Conservation (phyloP, 2,113 vertebrate species). For the Parotia lawesii region DNA sequence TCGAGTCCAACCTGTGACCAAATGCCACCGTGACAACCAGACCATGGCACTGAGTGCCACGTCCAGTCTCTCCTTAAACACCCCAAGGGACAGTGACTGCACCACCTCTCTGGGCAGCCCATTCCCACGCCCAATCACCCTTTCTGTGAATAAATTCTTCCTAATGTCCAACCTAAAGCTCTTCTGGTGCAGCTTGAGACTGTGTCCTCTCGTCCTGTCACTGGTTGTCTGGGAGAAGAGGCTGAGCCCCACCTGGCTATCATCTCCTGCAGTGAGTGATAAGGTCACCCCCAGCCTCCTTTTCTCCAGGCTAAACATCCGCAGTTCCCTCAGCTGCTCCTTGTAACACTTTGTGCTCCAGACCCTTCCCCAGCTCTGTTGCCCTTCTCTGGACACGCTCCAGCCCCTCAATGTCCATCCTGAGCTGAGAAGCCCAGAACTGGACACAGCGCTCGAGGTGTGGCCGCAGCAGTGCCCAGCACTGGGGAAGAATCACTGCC, state of each 20-base stretch:
- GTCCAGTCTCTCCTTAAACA: neutral
- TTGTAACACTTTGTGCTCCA: neutral
- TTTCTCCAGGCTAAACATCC: neutral
- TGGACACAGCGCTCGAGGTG: neutral
- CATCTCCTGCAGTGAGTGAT: too few species aligned
- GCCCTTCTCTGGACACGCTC: neutral
- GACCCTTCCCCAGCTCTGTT: neutral
- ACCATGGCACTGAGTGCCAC: neutral
- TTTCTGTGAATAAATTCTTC: neutral
- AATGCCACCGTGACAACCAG: neutral
- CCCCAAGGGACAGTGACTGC: neutral
- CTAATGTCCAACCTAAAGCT: neutral
- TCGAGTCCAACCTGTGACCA: neutral
- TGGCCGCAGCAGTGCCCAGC: neutral
- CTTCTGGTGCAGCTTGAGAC: neutral
- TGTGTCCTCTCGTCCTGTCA: too few species aligned
- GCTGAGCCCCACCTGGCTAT: neutral
- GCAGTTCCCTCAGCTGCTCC: fast-evolving
- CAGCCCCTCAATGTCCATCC: fast-evolving
- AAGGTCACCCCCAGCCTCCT: too few species aligned
- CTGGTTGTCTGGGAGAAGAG: neutral
- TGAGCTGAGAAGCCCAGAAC: neutral
- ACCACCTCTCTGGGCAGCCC: neutral
- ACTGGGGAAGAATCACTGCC: neutral
- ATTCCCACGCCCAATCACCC: too few species aligned